Base-by-base conservation (phyloP, 2,888 invertebrate species). In the Catonia carolina region DNA sequence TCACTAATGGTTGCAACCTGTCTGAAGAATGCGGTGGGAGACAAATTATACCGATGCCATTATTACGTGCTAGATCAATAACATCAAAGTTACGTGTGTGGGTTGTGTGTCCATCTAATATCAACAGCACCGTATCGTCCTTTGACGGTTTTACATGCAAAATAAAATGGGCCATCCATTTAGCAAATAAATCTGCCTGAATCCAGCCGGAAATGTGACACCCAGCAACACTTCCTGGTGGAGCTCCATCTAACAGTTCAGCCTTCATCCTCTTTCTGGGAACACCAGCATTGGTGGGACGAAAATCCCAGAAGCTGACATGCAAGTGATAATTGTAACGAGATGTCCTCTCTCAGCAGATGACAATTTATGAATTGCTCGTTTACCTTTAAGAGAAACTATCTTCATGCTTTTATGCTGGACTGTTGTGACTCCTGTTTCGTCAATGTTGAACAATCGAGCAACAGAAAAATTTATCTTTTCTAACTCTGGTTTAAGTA, bases 221-320 rank as follows among this genome's bases (percentile, higher is more conserved):
- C 15, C 17, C 31, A 27, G n/a, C 23, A 8, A 8, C 6, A 7
- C 12, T 22, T 12, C 48, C 48, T 48, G 23, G 48, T 2, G 48
- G 31, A 14, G 27, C 17, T 27, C 48, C 48, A 31, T 48, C 31
- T 7, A 48, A 14, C 10, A 48, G 59, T 35, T 68, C 64, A 1
- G 56, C 53, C 49, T 69, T 69, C 64, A 67, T 66, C 35, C 68
- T 66, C 58, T 69, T 67, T 5, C 69, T 50, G 65, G 64, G 61
- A 69, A 72, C 54, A 72, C 67, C 12, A 71, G 56, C 35, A 67
- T 59, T 3, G 71, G 71, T 2, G 70, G 70, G 15, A 72, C 62
- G 63, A 59, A 67, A 17, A 37, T 48, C 2, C 69, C 68, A 45
- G 63, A 61, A 42, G 67, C 68, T 54, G 58, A 65, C 65, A 70